Percentiles rank a stretch among this genome's conserved stretches.
phyloP scores from a whole-genome alignment of 2,797 vertebrate species.

The Brachymystax lenok region DNA sequence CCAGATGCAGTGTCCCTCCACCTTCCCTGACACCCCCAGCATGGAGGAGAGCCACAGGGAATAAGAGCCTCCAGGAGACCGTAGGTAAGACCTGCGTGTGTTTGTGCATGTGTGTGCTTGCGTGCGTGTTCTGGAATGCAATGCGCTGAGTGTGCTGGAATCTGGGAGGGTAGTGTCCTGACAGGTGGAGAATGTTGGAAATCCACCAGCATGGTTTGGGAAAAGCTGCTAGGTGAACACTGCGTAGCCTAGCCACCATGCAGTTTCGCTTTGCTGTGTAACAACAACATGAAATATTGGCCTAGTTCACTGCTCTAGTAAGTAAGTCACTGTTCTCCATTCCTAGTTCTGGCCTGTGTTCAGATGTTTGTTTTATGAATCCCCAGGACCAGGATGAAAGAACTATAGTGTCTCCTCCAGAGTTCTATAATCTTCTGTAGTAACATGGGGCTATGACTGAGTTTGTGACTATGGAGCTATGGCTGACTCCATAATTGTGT shows the following conservation, averaged over 20 bases:
- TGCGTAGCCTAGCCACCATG: neutral
- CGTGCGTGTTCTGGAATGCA: constrained; percentile 22
- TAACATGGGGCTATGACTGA: neutral
- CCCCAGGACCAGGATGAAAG: neutral
- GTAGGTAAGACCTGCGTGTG: constrained; percentile 51
- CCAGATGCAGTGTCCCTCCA: constrained; percentile 62
- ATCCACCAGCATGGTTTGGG: neutral
- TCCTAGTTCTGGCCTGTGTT: neutral
- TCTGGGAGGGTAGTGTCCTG: constrained; percentile 43
- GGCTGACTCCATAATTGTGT: neutral
- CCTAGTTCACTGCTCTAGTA: neutral
- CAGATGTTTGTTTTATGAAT: neutral
- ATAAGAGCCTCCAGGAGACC: constrained; percentile 56
- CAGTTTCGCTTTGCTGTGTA: neutral
- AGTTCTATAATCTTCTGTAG: neutral
- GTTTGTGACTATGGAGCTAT: neutral
- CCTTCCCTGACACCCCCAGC: constrained; percentile 33
- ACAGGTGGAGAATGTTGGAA: constrained; percentile 50
- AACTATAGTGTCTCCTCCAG: neutral
- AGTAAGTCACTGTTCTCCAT: neutral
- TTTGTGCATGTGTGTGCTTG: constrained; percentile 1
- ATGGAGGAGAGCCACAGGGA: constrained; percentile 55
- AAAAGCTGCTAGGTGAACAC: neutral
- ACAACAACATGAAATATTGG: neutral
- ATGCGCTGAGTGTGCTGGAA: constrained; percentile 42